phyloP scores from a whole-genome alignment of 2,113 vertebrate species.

The Felis catus region DNA sequence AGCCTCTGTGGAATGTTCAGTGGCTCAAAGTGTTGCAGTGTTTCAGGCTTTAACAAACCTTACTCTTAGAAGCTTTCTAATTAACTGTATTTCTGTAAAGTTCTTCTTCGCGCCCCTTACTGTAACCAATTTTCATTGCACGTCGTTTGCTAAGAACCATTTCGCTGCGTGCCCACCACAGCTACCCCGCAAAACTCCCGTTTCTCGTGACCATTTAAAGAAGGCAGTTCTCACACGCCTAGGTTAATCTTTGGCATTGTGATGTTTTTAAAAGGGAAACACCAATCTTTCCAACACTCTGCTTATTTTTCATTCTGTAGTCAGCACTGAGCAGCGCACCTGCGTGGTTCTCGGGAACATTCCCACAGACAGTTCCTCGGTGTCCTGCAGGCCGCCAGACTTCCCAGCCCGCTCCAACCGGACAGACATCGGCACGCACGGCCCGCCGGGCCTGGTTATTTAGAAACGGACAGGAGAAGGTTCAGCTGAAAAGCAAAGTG shows the following conservation, averaged over 20 bases:
- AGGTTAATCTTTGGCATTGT: conserved; percentile 70
- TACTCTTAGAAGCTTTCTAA: conserved; percentile 35
- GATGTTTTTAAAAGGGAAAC: conserved; percentile 40
- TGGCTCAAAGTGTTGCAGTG: conserved; percentile 1
- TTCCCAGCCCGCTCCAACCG: not conserved
- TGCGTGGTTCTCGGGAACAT: not conserved
- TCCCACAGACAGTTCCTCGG: not conserved
- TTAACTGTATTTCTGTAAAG: not conserved
- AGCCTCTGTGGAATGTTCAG: conserved; percentile 47
- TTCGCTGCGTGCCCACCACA: not conserved
- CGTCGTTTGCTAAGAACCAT: conserved; percentile 18
- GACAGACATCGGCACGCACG: not conserved
- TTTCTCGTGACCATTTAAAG: not conserved
- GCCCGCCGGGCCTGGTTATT: conserved; percentile 81
- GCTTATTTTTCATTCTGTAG: not conserved
- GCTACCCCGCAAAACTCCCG: not conserved
- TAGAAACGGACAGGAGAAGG: conserved; percentile 91
- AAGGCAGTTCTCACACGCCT: not conserved
- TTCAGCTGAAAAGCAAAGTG: conserved; percentile 90
- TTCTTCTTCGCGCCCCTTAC: not conserved
- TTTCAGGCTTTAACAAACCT: not conserved
- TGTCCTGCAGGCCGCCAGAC: conserved; percentile 42
- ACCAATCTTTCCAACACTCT: conserved; percentile 43
- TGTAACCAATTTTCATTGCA: conserved; percentile 53
- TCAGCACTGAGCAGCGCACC: not conserved